Base-by-base conservation (phyloP, 2,113 vertebrate species). In the Phaethon lepturus region DNA sequence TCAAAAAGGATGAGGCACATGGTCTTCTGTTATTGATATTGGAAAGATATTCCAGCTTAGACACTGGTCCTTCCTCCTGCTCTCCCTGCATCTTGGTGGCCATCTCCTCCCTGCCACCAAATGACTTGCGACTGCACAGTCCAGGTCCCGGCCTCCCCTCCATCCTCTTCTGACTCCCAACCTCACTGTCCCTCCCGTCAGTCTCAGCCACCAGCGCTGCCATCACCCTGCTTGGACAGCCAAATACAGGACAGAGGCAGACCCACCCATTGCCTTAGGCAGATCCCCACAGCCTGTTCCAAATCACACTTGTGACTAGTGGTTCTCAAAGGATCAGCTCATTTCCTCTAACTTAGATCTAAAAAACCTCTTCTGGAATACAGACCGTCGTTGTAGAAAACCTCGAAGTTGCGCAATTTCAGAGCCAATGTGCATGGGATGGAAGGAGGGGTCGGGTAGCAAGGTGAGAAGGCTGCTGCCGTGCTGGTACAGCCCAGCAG, bases 51-150 rank as follows among this genome's bases (percentile, higher is more conserved):
- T 26, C 33, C 45, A 88, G 29, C 52, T 81, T 26, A 18, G 20
- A 73, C 60, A 53, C 8, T 2, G 3, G 28, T 72, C 33, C 33
- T 31, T 79, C 31, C 94, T 66, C n/a, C 84, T 77, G 28, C 49
- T 84, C n/a, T 44, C 7, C 42, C 38, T 3, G 2, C 17, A 22
- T 25, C n/a, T 22, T 20, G 0, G 8, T 35, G n/a, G 7, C 23
- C 24, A 45, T 5, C 18, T 75, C 42, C 12, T 66, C 56, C 23
- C 22, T 81, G 45, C 9, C n/a, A 71, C 42, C 35, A 56, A 38
- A 33, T 2, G 19, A 52, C 68, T 72, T 44, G 17, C 29, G 35
- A 47, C 25, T 59, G n/a, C n/a, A 38, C 22, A 38, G 55, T 14
- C 49, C 50, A 29, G 35, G 2, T 53, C 17, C 44, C 9, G 15